Percentiles rank a stretch among this genome's conserved stretches.
Evolutionary conservation across 2,888 invertebrate genomes (phyloP).

Genomic region (Drosophila ezoana): DNA sequence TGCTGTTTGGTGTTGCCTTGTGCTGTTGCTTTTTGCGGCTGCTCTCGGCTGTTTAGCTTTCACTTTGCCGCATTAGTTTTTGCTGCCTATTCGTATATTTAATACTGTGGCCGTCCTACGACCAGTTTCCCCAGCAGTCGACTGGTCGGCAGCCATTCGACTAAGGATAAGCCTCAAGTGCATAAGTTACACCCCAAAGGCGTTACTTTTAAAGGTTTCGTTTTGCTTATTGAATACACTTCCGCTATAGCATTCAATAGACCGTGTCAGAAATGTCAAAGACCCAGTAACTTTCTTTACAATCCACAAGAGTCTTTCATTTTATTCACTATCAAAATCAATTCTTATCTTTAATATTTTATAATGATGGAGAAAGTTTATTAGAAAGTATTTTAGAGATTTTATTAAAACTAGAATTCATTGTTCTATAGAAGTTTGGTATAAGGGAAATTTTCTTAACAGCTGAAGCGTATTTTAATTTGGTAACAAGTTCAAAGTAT

Average conservation of each 20-base stretch:
- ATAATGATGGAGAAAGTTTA: too few species aligned
- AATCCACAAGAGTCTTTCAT: too few species aligned
- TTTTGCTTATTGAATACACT: slow-evolving; percentile 30
- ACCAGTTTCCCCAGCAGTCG: slow-evolving; percentile 52
- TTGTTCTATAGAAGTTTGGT: too few species aligned
- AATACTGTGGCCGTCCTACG: slow-evolving; percentile 46
- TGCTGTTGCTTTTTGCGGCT: slow-evolving; percentile 30
- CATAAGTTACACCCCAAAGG: slow-evolving; percentile 46
- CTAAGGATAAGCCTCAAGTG: slow-evolving; percentile 52
- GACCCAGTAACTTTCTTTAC: too few species aligned
- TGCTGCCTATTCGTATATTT: slow-evolving; percentile 57
- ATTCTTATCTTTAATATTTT: too few species aligned
- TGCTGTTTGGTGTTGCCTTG: slow-evolving; percentile 30
- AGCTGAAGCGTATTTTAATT: too few species aligned
- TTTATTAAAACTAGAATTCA: too few species aligned
- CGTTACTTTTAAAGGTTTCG: slow-evolving; percentile 20
- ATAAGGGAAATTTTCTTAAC: too few species aligned
- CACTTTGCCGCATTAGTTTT: slow-evolving; percentile 74
- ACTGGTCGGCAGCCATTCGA: slow-evolving; percentile 33
- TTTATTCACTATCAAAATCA: too few species aligned
- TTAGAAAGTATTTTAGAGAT: too few species aligned
- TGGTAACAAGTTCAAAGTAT: too few species aligned
- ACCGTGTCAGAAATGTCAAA: too few species aligned
- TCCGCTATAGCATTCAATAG: not conserved
- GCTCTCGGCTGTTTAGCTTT: slow-evolving; percentile 71